Conservation (phyloP, 2,113 vertebrate genomes). For the Amphiprion ocellaris region DNA sequence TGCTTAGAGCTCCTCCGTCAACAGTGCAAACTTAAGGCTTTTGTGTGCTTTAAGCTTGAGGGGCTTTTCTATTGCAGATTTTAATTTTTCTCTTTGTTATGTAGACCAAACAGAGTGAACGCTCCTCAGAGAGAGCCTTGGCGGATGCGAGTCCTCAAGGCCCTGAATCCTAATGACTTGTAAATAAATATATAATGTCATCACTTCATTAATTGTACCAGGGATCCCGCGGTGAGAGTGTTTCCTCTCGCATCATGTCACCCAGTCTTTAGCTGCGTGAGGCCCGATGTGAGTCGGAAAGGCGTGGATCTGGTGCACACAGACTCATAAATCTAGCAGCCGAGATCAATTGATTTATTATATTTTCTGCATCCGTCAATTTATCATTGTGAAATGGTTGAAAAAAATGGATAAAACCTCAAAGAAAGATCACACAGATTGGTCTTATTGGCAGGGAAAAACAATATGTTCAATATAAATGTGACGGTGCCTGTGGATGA, state of each 20-base stretch:
- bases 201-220: constrained; percentile 81
- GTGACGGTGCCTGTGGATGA: neutral
- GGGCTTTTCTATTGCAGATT: constrained; percentile 56
- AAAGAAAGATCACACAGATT: neutral
- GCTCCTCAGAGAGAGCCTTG: constrained; percentile 69
- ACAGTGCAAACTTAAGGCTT: constrained; percentile 58
- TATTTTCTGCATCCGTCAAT: neutral
- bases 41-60: constrained; percentile 57
- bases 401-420: neutral
- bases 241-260: constrained; percentile 56
- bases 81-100: constrained; percentile 78
- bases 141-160: constrained; percentile 72
- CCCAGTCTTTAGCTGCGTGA: constrained; percentile 32
- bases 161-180: constrained; percentile 81
- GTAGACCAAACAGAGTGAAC: constrained; percentile 71
- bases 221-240: constrained; percentile 64
- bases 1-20: constrained; percentile 55
- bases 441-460: neutral
- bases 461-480: neutral
- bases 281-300: constrained; percentile 7
- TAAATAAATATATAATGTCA: constrained; percentile 85
- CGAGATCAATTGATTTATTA: constrained; percentile 25
- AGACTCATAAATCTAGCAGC: constrained; percentile 26
- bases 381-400: neutral
- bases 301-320: neutral